Conservation (phyloP, 1,140 invertebrate species). For the Thaumetopoea pityocampa region DNA sequence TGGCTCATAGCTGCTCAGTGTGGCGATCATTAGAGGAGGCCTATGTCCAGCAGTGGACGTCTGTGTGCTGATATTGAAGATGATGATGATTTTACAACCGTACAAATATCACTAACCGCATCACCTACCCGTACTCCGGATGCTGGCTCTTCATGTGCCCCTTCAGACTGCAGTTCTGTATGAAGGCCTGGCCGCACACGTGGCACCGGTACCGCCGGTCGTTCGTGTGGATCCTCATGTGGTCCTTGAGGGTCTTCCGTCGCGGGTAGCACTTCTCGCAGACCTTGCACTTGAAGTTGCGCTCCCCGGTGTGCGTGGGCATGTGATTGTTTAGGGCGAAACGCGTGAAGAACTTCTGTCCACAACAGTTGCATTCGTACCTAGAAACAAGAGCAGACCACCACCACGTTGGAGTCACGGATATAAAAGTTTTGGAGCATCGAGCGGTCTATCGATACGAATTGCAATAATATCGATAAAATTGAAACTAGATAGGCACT, state of each 20-base stretch:
- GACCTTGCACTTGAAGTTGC: slow-evolving; percentile 77
- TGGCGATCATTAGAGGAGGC: too few species aligned
- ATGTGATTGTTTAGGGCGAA: slow-evolving; percentile 83
- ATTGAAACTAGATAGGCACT: too few species aligned
- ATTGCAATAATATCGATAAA: too few species aligned
- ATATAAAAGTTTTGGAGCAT: too few species aligned
- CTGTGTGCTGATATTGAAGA: too few species aligned
- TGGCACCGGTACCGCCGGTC: slow-evolving; percentile 73
- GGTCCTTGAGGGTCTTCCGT: slow-evolving; percentile 83
- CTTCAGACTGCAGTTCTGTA: slow-evolving; percentile 66
- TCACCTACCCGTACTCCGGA: slow-evolving; percentile 44
- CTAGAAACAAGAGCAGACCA: slow-evolving; percentile 30
- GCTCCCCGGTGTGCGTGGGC: slow-evolving; percentile 81
- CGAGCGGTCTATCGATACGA: too few species aligned
- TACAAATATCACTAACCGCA: not conserved
- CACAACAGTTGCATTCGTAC: slow-evolving; percentile 68
- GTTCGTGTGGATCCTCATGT: slow-evolving; percentile 81
- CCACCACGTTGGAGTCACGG: too few species aligned
- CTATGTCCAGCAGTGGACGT: too few species aligned
- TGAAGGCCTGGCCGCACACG: slow-evolving; percentile 75
- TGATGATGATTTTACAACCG: too few species aligned
- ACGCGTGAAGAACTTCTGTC: slow-evolving; percentile 82
- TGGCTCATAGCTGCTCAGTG: too few species aligned
- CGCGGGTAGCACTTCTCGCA: slow-evolving; percentile 80
- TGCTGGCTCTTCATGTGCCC: slow-evolving; percentile 65